A percentile compares a stretch with the other conserved stretches of the same genome.
phyloP scores from a whole-genome alignment of 2,888 invertebrate species.

The Drosophila meridionalis region DNA sequence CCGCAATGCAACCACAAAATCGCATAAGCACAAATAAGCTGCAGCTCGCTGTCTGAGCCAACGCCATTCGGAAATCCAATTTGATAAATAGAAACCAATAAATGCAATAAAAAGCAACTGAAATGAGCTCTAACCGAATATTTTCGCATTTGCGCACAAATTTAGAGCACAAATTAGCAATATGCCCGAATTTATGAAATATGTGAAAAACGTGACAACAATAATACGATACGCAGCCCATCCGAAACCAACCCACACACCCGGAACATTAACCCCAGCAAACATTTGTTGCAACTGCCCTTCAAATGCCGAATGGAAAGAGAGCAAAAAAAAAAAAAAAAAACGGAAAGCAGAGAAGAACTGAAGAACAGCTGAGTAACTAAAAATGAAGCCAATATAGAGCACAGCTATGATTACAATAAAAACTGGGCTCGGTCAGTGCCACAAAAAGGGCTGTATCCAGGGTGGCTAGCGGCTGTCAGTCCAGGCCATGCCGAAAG shows the following conservation, averaged over 20 bases:
- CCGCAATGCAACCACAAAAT: slow-evolving; percentile 50
- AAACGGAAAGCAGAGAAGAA: slow-evolving; percentile 8
- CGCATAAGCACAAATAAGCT: slow-evolving; percentile 37
- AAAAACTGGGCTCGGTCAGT: slow-evolving; percentile 72
- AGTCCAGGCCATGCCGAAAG: neutral
- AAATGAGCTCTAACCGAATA: slow-evolving; percentile 65
- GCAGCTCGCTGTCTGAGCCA: slow-evolving; percentile 34
- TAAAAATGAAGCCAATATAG: slow-evolving; percentile 77
- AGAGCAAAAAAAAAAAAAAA: neutral
- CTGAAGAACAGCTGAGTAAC: slow-evolving; percentile 73
- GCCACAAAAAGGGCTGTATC: slow-evolving; percentile 48
- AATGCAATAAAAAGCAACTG: slow-evolving; percentile 57
- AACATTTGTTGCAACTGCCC: slow-evolving; percentile 63
- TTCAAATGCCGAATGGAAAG: slow-evolving; percentile 10
- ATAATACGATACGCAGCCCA: slow-evolving; percentile 53
- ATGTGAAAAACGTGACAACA: slow-evolving; percentile 78
- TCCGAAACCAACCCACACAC: slow-evolving; percentile 15
- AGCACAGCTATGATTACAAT: slow-evolving; percentile 68
- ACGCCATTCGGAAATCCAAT: slow-evolving; percentile 68
- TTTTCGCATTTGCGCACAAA: slow-evolving; percentile 70
- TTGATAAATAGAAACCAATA: slow-evolving; percentile 76
- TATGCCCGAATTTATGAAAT: slow-evolving; percentile 77
- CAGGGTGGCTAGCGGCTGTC: slow-evolving; percentile 40
- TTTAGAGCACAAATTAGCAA: slow-evolving; percentile 77
- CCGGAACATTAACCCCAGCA: slow-evolving; percentile 67